These are phyloP conservation scores for Drosophila eugracilis DNA, from an alignment of 1,140 invertebrate genomes.

Conservation along the genomic window DNA sequence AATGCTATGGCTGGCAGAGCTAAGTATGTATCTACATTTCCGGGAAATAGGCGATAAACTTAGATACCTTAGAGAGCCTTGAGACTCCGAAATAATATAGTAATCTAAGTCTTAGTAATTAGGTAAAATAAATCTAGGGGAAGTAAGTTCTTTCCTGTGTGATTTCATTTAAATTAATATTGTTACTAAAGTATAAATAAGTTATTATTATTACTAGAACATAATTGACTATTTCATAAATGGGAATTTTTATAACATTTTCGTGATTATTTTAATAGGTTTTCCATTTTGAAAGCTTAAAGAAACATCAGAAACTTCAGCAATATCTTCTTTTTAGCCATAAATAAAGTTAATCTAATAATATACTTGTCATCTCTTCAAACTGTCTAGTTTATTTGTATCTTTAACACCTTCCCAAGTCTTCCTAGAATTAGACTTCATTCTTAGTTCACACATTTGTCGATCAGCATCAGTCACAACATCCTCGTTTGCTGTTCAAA, in stretches of 20 bases:
- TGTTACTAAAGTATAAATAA: too few relatives aligned
- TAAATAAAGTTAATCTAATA: not conserved
- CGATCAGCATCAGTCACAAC: not conserved
- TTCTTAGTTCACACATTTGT: not conserved
- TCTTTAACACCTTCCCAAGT: not conserved
- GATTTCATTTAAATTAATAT: too few relatives aligned
- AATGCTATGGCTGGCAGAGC: not conserved
- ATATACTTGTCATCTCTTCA: not conserved
- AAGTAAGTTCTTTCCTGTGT: too few relatives aligned
- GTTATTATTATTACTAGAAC: too few relatives aligned
- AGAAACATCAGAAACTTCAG: too few relatives aligned
- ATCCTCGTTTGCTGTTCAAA: slow-evolving; percentile 4
- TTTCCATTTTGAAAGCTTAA: too few relatives aligned
- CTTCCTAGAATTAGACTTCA: slow-evolving; percentile 28
- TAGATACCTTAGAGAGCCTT: not conserved
- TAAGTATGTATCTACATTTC: not conserved
- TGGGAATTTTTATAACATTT: too few relatives aligned
- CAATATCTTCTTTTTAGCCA: too few relatives aligned
- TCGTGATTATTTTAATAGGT: too few relatives aligned
- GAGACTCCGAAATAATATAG: not conserved
- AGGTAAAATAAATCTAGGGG: not conserved
- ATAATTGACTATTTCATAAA: too few relatives aligned
- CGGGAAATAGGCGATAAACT: not conserved
- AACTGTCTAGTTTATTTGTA: not conserved
- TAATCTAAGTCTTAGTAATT: not conserved